These are phyloP conservation scores for Gastrophryne carolinensis DNA, from an alignment of 2,797 vertebrate species.

Conservation along the genomic window DNA sequence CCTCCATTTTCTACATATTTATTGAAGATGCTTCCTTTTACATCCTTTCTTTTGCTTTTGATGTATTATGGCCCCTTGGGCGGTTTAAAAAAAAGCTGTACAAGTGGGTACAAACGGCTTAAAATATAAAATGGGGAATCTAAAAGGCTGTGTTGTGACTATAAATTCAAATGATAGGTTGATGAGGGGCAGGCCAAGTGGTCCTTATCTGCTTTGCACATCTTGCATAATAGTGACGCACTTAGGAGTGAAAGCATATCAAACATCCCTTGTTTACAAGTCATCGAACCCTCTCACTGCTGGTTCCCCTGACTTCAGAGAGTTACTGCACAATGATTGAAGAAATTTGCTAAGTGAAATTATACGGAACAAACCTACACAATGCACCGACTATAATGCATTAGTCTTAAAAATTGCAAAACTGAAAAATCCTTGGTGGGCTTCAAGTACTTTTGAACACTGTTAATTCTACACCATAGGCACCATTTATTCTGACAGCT, in stretches of 20 bases:
- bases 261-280: slow-evolving; percentile 19
- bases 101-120: not conserved
- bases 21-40: slow-evolving; percentile 8
- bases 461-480: not conserved
- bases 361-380: not conserved
- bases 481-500: slow-evolving; percentile 9
- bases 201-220: slow-evolving; percentile 19
- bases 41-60: not conserved
- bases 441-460: not conserved
- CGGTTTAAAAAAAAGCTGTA: slow-evolving; percentile 9
- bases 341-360: not conserved
- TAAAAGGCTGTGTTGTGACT: slow-evolving; percentile 10
- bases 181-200: slow-evolving; percentile 34
- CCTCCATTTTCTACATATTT: not conserved
- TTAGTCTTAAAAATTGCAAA: not conserved
- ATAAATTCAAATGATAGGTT: slow-evolving; percentile 13
- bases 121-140: not conserved
- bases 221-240: slow-evolving; percentile 31
- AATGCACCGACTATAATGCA: not conserved
- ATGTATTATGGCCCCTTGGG: not conserved
- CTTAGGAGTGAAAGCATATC: slow-evolving; percentile 3
- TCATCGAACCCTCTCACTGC: slow-evolving; percentile 22
- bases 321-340: not conserved
- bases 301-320: not conserved
- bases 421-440: not conserved